A percentile compares a stretch with the other conserved stretches of the same genome.
Evolutionary conservation across 2,113 vertebrate species (phyloP).

Genomic region (Junco hyemalis): DNA sequence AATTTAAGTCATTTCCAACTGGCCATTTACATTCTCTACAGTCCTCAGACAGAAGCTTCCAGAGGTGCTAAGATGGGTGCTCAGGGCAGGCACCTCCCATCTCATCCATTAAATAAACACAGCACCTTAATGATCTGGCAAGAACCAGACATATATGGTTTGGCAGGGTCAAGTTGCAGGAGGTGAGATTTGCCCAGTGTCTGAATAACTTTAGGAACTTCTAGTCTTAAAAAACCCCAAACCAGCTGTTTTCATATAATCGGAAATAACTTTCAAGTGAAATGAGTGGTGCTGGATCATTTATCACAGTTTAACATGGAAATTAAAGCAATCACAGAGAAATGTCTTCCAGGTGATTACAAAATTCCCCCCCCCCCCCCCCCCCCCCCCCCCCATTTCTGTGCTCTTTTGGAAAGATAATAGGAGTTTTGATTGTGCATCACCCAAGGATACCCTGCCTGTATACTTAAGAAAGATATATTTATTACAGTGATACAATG

Average conservation of each 20-base stretch:
- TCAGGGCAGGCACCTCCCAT: not conserved
- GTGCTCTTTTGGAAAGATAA: not conserved
- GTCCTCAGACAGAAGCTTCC: not conserved
- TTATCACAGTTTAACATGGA: not conserved
- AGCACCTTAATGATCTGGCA: not conserved
- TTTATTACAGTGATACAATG: not conserved
- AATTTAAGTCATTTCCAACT: not conserved
- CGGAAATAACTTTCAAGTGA: not conserved
- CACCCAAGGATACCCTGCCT: not conserved
- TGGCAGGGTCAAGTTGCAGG: not conserved
- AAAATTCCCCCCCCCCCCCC: not conserved
- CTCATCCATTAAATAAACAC: not conserved
- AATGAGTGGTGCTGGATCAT: not conserved
- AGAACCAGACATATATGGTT: not conserved
- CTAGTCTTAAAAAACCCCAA: not conserved
- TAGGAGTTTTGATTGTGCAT: not conserved
- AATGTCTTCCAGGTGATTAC: not conserved
- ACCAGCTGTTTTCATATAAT: not conserved
- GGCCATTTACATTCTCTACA: not conserved
- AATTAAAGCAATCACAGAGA: not conserved
- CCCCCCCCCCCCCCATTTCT: not conserved
- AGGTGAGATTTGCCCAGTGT: not conserved
- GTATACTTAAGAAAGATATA: not conserved
- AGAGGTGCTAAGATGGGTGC: not conserved
- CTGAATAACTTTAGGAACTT: not conserved